Evolutionary conservation across 2,797 vertebrate species (phyloP), one percentile per base, ranked within the genome.

Genomic region (Cynopterus sphinx): DNA sequence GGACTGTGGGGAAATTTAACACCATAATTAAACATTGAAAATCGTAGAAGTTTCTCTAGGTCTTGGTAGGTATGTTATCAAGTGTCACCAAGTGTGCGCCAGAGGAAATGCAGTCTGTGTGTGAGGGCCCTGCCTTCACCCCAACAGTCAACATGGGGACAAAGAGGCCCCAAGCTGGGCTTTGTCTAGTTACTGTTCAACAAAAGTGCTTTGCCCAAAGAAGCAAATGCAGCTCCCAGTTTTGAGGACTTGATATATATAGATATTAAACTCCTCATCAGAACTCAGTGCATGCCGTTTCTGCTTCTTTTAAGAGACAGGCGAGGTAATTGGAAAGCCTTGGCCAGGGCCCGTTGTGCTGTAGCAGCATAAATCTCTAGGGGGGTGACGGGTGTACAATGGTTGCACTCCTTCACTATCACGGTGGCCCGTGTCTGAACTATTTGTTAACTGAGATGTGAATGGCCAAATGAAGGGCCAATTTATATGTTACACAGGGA

Each of bases 351-450:
- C 98, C 98, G 98, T 99, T 99, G 98, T 99, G 99, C 99, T 98
- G 98, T 97, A 98, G 97, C 98, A 98, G 98, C 99, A 99, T 99
- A 99, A 99, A 99, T 99, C 99, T 99, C 99, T 98, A 98, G 98
- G 98, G 97, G 96, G 98, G 98, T 99, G 98, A 98, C 98, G 98
- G 98, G 97, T 71, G 79, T 97, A 99, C 99, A 99, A 99, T 99
- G 98, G 98, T 95, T 86, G 96, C 97, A 97, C 98, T 99, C 98
- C 99, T 99, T 99, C 98, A 91, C 97, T 98, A 98, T 98, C 98
- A 96, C 97, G 98, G 97, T 98, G 98, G 98, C 98, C 98, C 95
- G 68, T 92, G 98, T 93, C 97, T 98, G 95, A 97, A 98, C 98
- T 99, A 99, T 99, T 99, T 99, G 99, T 99, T 99, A 99, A 97